These are phyloP conservation scores for Ctenoplectra terminalis DNA, from an alignment of 1,140 invertebrate genomes.

Conservation along the genomic window DNA sequence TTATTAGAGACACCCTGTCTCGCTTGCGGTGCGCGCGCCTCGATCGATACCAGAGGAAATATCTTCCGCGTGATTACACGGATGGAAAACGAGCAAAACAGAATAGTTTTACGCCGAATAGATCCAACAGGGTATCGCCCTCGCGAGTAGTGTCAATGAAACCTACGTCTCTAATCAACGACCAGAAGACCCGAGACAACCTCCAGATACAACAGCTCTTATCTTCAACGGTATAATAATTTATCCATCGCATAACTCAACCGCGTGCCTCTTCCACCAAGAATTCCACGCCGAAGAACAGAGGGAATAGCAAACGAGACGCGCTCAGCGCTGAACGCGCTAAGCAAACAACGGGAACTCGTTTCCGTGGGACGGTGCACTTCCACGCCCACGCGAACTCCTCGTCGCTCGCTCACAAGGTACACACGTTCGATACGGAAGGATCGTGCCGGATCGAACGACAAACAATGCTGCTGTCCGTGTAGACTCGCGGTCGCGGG, in stretches of 20 bases:
- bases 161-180: neutral
- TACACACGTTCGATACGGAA: constrained; percentile 37
- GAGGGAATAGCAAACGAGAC: constrained; percentile 16
- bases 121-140: neutral
- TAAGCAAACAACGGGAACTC: constrained; percentile 48
- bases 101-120: neutral
- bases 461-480: constrained; percentile 47
- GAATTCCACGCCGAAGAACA: neutral
- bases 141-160: neutral
- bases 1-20: constrained; percentile 19
- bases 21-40: too few relatives aligned
- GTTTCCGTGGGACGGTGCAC: constrained; percentile 48
- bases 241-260: neutral
- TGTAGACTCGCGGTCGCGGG: constrained; percentile 11
- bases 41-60: neutral
- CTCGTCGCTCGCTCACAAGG: neutral
- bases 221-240: too few relatives aligned
- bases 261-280: neutral
- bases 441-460: constrained; percentile 34
- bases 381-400: constrained; percentile 36
- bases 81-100: neutral
- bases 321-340: neutral
- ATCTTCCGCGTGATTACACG: neutral
- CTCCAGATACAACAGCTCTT: too few relatives aligned
- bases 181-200: too few relatives aligned